phyloP scores from a whole-genome alignment of 2,888 invertebrate genomes.

The Ophion obscuratus region DNA sequence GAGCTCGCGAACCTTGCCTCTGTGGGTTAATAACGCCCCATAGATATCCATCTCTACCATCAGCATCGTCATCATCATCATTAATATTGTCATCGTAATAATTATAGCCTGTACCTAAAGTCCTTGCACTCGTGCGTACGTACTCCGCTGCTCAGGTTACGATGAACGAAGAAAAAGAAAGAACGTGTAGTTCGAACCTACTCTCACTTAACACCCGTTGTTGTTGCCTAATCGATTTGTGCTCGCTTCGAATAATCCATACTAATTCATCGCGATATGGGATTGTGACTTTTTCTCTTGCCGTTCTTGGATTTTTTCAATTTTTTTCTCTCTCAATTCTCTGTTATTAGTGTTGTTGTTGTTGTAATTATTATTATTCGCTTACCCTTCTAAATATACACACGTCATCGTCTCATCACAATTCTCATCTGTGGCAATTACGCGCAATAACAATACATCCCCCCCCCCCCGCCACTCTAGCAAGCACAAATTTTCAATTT shows the following conservation, averaged over 20 bases:
- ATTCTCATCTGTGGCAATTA: too few species aligned
- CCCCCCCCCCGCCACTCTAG: not conserved
- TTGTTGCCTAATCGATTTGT: constrained; percentile 71
- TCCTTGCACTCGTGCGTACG: constrained; percentile 49
- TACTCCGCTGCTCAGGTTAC: constrained; percentile 33
- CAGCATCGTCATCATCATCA: not conserved
- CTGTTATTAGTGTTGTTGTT: constrained; percentile 24
- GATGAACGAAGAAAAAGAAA: not conserved
- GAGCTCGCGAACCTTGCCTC: not conserved
- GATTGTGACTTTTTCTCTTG: constrained; percentile 66
- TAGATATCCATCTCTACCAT: not conserved
- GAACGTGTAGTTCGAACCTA: not conserved
- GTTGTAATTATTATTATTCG: not conserved
- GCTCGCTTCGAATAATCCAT: constrained; percentile 75
- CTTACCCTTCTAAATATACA: too few species aligned
- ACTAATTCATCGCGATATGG: constrained; percentile 71
- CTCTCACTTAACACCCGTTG: constrained; percentile 66
- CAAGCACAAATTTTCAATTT: constrained; percentile 16
- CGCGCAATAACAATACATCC: not conserved
- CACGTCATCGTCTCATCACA: too few species aligned
- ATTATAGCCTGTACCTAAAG: not conserved
- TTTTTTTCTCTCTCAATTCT: constrained; percentile 25
- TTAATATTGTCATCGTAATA: not conserved
- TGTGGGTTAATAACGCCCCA: constrained; percentile 2
- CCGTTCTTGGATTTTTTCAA: constrained; percentile 25